phyloP scores from a whole-genome alignment of 2,888 invertebrate genomes.

The Elmis aenea region DNA sequence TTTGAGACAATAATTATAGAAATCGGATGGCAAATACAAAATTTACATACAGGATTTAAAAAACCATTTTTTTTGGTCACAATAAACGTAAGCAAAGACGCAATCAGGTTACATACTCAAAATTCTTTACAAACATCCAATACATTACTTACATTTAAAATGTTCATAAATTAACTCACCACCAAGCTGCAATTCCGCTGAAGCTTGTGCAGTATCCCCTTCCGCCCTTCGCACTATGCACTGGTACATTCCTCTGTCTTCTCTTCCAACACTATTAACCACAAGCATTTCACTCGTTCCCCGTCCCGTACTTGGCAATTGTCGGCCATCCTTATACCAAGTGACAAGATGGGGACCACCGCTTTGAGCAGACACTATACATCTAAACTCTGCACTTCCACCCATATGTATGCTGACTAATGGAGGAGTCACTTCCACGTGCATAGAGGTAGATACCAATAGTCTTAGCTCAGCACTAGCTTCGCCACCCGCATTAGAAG shows the following conservation, averaged over 20 bases:
- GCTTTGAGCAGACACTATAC: conserved; percentile 54
- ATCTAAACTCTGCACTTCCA: conserved; percentile 66
- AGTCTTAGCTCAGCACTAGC: conserved; percentile 63
- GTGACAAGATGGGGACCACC: conserved; percentile 48
- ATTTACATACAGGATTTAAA: neutral
- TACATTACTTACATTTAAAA: no score
- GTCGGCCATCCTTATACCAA: conserved; percentile 63
- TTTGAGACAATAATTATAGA: no score
- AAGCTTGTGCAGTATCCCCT: conserved; percentile 70
- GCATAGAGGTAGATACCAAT: conserved; percentile 60
- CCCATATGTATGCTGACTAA: conserved; percentile 69
- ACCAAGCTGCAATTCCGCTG: conserved; percentile 68
- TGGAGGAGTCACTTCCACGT: conserved; percentile 62
- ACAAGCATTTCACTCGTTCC: conserved; percentile 59
- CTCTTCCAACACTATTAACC: conserved; percentile 62
- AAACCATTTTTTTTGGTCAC: neutral
- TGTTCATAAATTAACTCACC: no score
- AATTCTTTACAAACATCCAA: no score
- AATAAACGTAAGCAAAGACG: no score
- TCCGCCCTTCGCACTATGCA: conserved; percentile 67
- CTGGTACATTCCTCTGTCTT: conserved; percentile 74
- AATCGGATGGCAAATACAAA: no score
- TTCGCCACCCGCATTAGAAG: conserved; percentile 66
- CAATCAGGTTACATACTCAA: no score
- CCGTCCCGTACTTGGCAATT: conserved; percentile 61